Conservation (phyloP, 2,888 invertebrate species). For the Gnatocerus cornutus region DNA sequence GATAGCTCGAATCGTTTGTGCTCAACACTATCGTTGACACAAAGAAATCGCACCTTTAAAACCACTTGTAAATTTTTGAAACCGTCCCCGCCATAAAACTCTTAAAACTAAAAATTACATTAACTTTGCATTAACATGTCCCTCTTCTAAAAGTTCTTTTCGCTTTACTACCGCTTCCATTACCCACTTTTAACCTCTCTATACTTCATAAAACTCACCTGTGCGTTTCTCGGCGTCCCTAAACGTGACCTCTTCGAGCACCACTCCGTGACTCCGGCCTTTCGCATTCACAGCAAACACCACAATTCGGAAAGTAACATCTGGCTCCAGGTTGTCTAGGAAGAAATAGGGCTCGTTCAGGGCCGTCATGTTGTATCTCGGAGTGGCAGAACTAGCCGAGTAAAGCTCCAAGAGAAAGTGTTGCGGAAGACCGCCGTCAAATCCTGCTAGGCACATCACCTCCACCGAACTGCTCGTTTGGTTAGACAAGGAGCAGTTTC, state of each 20-base stretch:
- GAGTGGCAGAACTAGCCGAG: conserved; percentile 69
- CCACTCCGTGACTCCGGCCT: conserved; percentile 83
- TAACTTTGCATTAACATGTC: not conserved
- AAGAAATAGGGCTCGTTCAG: conserved; percentile 83
- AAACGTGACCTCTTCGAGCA: conserved; percentile 85
- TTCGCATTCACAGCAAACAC: conserved; percentile 88
- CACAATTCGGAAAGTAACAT: conserved; percentile 84
- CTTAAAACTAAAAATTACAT: too few relatives aligned
- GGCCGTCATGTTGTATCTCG: conserved; percentile 77
- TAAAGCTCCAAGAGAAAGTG: conserved; percentile 88
- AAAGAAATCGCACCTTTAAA: conserved; percentile 14
- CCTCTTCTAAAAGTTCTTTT: not conserved
- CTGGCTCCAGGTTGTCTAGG: conserved; percentile 85
- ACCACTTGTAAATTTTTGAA: too few relatives aligned
- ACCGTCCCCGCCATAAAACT: too few relatives aligned
- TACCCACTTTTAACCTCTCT: conserved; percentile 5
- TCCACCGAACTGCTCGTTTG: conserved; percentile 86
- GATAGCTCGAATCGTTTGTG: conserved; percentile 26
- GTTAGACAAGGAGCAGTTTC: conserved; percentile 89
- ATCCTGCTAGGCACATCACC: conserved; percentile 87
- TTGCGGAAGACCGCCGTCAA: conserved; percentile 93
- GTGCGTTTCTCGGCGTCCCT: conserved; percentile 86
- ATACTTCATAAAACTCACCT: conserved; percentile 70
- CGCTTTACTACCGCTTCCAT: not conserved
- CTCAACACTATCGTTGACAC: conserved; percentile 20